A percentile compares a stretch with the other conserved stretches of the same genome.
Evolutionary conservation across 2,797 vertebrate species (phyloP).

Genomic region (Enteromius trimaculatus): DNA sequence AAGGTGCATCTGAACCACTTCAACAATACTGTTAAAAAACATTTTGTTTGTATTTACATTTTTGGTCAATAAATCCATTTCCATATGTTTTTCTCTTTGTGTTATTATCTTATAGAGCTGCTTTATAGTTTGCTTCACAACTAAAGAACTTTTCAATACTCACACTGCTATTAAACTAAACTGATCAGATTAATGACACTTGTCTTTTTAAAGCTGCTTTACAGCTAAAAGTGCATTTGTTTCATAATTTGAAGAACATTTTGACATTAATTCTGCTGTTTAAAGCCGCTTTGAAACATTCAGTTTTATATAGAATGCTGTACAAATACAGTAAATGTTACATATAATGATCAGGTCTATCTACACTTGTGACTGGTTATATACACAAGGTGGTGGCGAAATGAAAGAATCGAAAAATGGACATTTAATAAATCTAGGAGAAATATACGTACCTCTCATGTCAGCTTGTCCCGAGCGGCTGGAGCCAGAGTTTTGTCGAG

Average conservation of each 20-base stretch:
- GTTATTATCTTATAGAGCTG: not conserved
- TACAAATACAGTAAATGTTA: not conserved
- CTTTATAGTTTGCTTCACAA: not conserved
- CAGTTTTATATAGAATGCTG: not conserved
- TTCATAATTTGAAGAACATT: not conserved
- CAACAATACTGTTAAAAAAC: not conserved
- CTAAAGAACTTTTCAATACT: not conserved
- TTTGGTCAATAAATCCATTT: not conserved
- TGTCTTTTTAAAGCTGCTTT: not conserved
- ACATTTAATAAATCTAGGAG: not conserved
- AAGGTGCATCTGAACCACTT: not conserved
- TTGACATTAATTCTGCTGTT: not conserved
- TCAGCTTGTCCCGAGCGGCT: constrained; percentile 79
- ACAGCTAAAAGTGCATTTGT: not conserved
- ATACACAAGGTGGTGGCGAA: not conserved
- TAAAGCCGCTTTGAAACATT: not conserved
- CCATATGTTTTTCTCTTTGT: not conserved
- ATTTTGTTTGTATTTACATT: not conserved
- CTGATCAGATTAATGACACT: not conserved
- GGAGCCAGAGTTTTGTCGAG: constrained; percentile 78
- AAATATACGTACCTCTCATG: constrained; percentile 78
- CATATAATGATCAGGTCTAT: not conserved
- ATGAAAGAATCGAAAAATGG: not conserved
- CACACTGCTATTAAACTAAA: not conserved
- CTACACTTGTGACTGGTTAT: not conserved